Percentiles rank a stretch among this genome's conserved stretches.
phyloP scores from a whole-genome alignment of 2,797 vertebrate species.

The Chelonia mydas region DNA sequence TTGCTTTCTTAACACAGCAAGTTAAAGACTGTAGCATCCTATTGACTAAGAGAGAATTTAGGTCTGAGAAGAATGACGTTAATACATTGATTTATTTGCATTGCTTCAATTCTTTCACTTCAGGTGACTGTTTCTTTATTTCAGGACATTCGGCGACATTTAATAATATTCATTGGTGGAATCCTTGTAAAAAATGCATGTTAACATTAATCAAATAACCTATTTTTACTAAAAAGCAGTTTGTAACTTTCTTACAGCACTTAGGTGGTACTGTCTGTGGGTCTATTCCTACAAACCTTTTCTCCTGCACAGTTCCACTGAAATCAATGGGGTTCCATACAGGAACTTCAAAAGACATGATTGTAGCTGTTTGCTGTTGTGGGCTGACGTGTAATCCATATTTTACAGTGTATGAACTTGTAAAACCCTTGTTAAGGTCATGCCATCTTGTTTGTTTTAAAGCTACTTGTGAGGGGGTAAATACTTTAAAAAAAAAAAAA shows the following conservation, averaged over 20 bases:
- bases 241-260: not conserved
- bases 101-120: not conserved
- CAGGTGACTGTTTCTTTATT: not conserved
- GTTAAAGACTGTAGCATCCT: not conserved
- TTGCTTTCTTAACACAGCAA: fast-evolving
- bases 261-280: not conserved
- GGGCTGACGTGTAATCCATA: not conserved
- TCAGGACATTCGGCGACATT: not conserved
- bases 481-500: not conserved
- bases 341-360: not conserved
- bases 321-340: fast-evolving
- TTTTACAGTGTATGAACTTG: fast-evolving
- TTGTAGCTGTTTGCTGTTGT: no score
- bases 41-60: not conserved
- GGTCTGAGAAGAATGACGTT: not conserved
- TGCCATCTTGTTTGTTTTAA: not conserved
- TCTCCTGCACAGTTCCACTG: not conserved
- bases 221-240: not conserved
- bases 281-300: not conserved
- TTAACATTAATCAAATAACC: not conserved
- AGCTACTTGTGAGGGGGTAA: not conserved
- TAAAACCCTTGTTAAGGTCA: not conserved
- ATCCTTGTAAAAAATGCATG: not conserved
- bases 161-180: not conserved
- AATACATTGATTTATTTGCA: not conserved